phyloP scores from a whole-genome alignment of 1,140 invertebrate genomes.

The Calosoma granatense region DNA sequence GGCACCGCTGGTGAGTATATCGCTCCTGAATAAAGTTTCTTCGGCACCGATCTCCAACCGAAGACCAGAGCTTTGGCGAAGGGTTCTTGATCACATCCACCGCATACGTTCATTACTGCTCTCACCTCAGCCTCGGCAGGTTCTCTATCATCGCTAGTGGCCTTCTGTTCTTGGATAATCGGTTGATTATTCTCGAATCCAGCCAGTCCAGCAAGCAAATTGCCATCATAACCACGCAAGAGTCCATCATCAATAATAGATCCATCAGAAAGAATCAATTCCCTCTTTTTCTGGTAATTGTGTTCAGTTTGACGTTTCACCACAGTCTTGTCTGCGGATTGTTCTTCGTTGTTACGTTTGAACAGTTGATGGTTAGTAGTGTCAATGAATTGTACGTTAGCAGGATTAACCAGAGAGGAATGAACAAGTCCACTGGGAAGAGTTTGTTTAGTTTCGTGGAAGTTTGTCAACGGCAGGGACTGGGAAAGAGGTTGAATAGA shows the following conservation, averaged over 20 bases:
- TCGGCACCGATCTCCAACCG: constrained; percentile 60
- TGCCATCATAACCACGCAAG: constrained; percentile 35
- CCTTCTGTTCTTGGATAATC: constrained; percentile 42
- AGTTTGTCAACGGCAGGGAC: constrained; percentile 10
- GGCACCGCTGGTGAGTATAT: constrained; percentile 53
- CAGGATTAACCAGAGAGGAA: constrained; percentile 32
- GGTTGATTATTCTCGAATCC: constrained; percentile 52
- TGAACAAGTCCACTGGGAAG: constrained; percentile 18
- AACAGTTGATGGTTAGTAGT: constrained; percentile 40
- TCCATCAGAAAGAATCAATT: constrained; percentile 51
- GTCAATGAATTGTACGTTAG: constrained; percentile 48
- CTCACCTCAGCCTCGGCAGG: constrained; percentile 71
- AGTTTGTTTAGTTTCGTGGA: constrained; percentile 13
- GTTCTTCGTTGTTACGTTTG: constrained; percentile 37
- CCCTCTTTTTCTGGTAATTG: constrained; percentile 47
- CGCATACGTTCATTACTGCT: constrained; percentile 65
- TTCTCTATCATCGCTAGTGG: constrained; percentile 54
- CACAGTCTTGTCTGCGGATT: constrained; percentile 18
- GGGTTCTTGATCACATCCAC: constrained; percentile 59
- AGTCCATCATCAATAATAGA: constrained; percentile 53
- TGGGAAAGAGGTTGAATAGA: constrained; percentile 13
- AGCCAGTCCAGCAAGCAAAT: constrained; percentile 48
- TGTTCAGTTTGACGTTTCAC: constrained; percentile 10
- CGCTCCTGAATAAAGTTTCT: constrained; percentile 62
- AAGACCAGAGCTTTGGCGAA: constrained; percentile 66